Base-by-base conservation (phyloP, 1,140 invertebrate genomes). In the Brachionus rotundiformis region DNA sequence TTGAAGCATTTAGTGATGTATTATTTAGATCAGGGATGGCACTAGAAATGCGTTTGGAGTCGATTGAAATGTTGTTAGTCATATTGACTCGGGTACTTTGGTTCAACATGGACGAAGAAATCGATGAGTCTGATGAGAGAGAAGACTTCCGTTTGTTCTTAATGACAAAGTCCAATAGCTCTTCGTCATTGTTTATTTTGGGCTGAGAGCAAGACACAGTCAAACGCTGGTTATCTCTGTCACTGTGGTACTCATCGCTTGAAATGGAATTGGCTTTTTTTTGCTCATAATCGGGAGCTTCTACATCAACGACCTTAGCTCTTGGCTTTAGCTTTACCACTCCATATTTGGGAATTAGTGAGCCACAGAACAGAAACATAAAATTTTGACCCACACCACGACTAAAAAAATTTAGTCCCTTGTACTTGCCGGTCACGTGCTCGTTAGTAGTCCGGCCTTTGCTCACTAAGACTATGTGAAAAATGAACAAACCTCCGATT, bases 371-470 rank as follows among this genome's bases (percentile, higher is more conserved):
- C 23, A 81, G 19, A 31, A 13, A 16, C 2, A 68, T 16, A 71
- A 68, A 82, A 75, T 82, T 82, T 39, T 59, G 68, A 11, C 41
- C 25, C 39, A 65, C 49, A 11, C 81, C 81, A 8, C 63, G 63
- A 13, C 23, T 27, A 27, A 82, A 98, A 77, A 96, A 96, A 91
- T 98, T 98, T 87, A 94, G 95, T 27, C 95, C 95, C 87, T 95
- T 94, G 90, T 98, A 98, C 90, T 98, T 98, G 47, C 95, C 95
- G 3, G 96, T 98, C 36, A 98, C 95, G 91, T 99, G 97, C 90
- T 99, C 98, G 90, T 99, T 99, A 81, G 98, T 99, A n/a, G 98
- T 99, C 81, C 96, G 91, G n/a, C 97, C 98, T 85, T 95, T 90
- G 13, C 94, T 94, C 49, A 99, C 95, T 82, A 99, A 90, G 83